A percentile compares a stretch with the other conserved stretches of the same genome.
phyloP scores from a whole-genome alignment of 2,888 invertebrate species.

The Cataglyphis cursor region DNA sequence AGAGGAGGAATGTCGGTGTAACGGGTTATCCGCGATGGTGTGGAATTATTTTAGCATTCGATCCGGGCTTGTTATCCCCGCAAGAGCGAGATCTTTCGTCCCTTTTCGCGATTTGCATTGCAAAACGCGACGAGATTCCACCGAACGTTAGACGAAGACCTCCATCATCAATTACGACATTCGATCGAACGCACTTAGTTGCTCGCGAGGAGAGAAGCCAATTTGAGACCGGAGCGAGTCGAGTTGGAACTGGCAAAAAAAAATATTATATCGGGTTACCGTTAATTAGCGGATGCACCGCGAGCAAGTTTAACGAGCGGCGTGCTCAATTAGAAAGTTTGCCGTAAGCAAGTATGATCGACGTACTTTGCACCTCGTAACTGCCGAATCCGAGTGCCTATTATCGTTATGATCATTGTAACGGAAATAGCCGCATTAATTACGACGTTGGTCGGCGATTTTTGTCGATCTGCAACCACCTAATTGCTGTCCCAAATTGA shows the following conservation, averaged over 20 bases:
- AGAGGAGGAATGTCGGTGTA: neutral
- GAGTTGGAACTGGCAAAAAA: neutral
- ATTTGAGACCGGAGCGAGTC: constrained; percentile 2
- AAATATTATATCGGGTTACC: constrained; percentile 4
- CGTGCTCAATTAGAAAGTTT: constrained; percentile 61
- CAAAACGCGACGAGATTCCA: neutral
- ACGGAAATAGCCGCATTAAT: constrained; percentile 26
- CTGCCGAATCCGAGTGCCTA: constrained; percentile 31
- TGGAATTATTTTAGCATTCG: neutral
- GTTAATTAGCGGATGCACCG: constrained; percentile 49
- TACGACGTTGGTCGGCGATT: neutral
- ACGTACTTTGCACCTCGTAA: constrained; percentile 45
- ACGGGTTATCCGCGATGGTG: neutral
- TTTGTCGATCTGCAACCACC: neutral
- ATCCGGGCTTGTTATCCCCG: neutral
- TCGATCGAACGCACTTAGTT: constrained; percentile 26
- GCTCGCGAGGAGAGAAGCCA: constrained; percentile 6
- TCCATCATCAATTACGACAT: constrained; percentile 31
- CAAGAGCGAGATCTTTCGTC: neutral
- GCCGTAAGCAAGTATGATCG: constrained; percentile 42
- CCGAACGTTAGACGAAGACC: neutral
- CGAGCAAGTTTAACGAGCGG: constrained; percentile 53
- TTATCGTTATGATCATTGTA: constrained; percentile 46
- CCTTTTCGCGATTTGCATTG: constrained; percentile 1
- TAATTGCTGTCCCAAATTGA: neutral